Base-by-base conservation (phyloP, 2,113 vertebrate species). In the Gambusia affinis region DNA sequence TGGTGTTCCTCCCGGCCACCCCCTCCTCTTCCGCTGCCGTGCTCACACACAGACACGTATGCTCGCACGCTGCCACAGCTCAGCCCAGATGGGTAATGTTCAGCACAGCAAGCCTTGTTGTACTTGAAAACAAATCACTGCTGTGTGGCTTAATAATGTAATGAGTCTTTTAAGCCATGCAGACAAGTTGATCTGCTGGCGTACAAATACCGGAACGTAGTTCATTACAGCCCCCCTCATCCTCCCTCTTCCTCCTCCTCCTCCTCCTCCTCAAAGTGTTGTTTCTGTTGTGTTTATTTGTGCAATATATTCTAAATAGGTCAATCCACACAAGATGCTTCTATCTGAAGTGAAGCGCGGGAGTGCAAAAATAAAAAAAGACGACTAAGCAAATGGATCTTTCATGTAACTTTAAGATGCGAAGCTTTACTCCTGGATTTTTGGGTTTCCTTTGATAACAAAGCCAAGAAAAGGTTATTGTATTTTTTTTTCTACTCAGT, bases 141-240 rank as follows among this genome's bases (percentile, higher is more conserved):
- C 79, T 61, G 70, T 75, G 72, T 82, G 85, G 89, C 88, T 86
- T 89, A 87, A 85, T 82, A 85, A 90, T 93, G 90, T 92, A 90
- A 84, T 72, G 79, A 85, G 87, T 82, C 83, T 80, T 90, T 92
- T 91, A 92, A 93, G 87, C 90, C 28, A 66, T 11, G 8, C 60
- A 76, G 90, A 92, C 91, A 92, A 92, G 87, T 90, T 94, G 85
- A 93, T 94, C 90, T 79, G 72, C 78, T 85, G 71, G 15, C 51
- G 82, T 89, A 90, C 90, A 90, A 92, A 92, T 80, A 82, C 71
- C 74, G 65, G 67, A 89, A 93, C 86, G 87, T 90, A 78, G 77
- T 89, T 92, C 84, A 93, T 92, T 92, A 91, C 87, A 61, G 29
- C 65, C 69, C 5, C 17, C 44, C 35, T 37, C 35, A 3, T 14